Base-by-base conservation (phyloP, 1,140 invertebrate genomes). In the Drosophila athabasca region DNA sequence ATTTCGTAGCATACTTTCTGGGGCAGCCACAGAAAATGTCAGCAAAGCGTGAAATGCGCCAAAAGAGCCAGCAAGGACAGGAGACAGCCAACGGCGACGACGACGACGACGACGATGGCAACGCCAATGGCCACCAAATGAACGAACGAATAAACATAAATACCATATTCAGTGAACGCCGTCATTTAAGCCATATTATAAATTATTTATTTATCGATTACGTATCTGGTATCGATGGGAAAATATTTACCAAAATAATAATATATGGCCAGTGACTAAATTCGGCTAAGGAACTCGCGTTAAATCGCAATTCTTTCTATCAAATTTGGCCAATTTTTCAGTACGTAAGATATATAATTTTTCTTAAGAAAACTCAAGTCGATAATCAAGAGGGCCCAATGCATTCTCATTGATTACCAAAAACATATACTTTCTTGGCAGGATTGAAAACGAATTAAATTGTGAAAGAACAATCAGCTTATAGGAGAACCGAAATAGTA, bases 141-240 rank as follows among this genome's bases (percentile, higher is more conserved):
- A 31, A 31, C 31, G 31, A 19, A 15, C 29, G 26, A 68, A 68
- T 55, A 43, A 68, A 69, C 67, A 70, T 70, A 70, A 70, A 69
- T 69, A 69, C 64, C 19, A 57, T 69, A 69, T 69, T 70, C 67
- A 70, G 65, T 69, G 65, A 68, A 58, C 64, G 68, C 54, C 70
- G 72, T 62, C 58, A 62, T 55, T 73, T 72, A 72, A 72, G 70
- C 68, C 44, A 52, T 53, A 54, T 73, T 73, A 73, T 73, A 73
- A 73, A 73, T 73, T 73, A 72, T 73, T 62, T 53, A 73, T 73
- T 51, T 73, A 73, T 73, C 69, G 68, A 72, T 73, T 62, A 73
- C 19, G 26, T 7, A 19, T 7, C 17, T 50, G 43, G 6, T 24
- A 59, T 49, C 67, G 45, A 45, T 70, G 53, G 15, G 24, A 41